A percentile compares a stretch with the other conserved stretches of the same genome.
These are phyloP conservation scores for Cryptus viduatorius DNA, from an alignment of 2,888 invertebrate genomes.

Conservation along the genomic window DNA sequence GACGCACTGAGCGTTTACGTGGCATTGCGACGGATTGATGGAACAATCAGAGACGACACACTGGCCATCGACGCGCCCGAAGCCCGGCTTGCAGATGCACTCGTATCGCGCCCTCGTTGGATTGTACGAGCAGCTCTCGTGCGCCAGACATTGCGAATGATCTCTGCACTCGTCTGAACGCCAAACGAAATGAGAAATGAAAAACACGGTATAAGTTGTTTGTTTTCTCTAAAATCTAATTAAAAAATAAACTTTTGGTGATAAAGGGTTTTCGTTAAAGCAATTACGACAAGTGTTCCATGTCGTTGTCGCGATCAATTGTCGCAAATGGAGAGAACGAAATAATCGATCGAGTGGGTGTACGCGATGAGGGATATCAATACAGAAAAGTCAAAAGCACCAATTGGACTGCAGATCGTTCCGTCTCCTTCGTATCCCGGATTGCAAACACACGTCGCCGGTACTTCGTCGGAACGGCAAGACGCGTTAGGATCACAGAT, in stretches of 20 bases:
- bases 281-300: not conserved
- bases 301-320: not conserved
- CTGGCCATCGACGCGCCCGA: constrained; percentile 84
- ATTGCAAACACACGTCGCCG: constrained; percentile 92
- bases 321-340: too few species aligned
- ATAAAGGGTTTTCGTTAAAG: not conserved
- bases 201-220: constrained; percentile 16
- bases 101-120: constrained; percentile 87
- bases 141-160: constrained; percentile 89
- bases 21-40: constrained; percentile 85
- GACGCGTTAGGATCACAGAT: constrained; percentile 91
- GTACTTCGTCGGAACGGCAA: constrained; percentile 89
- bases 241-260: not conserved
- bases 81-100: constrained; percentile 93
- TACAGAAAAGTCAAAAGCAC: constrained; percentile 81
- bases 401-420: constrained; percentile 89
- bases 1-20: constrained; percentile 86
- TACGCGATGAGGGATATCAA: not conserved
- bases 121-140: constrained; percentile 91
- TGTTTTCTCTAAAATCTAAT: not conserved
- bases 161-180: constrained; percentile 87
- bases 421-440: constrained; percentile 94
- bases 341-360: not conserved
- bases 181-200: not conserved
- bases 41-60: constrained; percentile 81